Percentiles rank a stretch among this genome's conserved stretches.
These are phyloP conservation scores for Tor tambroides DNA, from an alignment of 2,113 vertebrate genomes.

Conservation along the genomic window DNA sequence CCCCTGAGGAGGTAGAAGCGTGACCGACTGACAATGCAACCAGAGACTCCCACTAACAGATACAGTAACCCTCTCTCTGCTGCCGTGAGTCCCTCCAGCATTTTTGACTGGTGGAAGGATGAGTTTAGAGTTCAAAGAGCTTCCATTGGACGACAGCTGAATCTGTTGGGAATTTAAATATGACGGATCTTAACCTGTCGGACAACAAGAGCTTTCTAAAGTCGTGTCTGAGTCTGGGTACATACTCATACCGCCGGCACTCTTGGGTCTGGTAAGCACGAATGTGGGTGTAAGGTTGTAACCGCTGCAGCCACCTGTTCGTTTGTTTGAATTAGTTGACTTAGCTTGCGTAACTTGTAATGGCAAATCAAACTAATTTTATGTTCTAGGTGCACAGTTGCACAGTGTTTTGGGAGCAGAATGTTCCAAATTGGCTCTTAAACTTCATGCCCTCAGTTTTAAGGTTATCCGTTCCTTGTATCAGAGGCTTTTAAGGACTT, in stretches of 20 bases:
- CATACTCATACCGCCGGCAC: conserved; percentile 55
- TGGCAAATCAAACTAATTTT: background rate
- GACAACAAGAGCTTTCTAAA: conserved; percentile 31
- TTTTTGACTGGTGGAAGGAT: conserved; percentile 26
- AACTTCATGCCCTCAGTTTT: background rate
- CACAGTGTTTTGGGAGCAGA: background rate
- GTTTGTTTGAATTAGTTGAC: background rate
- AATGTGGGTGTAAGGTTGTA: conserved; percentile 21
- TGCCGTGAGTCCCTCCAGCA: conserved; percentile 13
- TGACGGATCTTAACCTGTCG: conserved; percentile 47
- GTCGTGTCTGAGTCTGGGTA: conserved; percentile 33
- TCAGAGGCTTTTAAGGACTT: background rate
- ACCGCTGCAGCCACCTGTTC: background rate
- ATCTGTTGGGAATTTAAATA: conserved; percentile 28
- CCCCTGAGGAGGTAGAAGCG: conserved; percentile 53
- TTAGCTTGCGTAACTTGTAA: background rate
- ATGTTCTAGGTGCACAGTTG: background rate
- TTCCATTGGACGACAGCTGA: background rate
- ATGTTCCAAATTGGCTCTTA: background rate
- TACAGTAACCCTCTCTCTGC: conserved; percentile 20
- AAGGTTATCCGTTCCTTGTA: background rate
- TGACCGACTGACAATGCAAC: conserved; percentile 51
- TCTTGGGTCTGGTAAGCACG: conserved; percentile 63
- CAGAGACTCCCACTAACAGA: conserved; percentile 44
- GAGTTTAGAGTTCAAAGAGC: conserved; percentile 35